These are phyloP conservation scores for Iphiclides podalirius DNA, from an alignment of 2,888 invertebrate genomes.

Conservation along the genomic window DNA sequence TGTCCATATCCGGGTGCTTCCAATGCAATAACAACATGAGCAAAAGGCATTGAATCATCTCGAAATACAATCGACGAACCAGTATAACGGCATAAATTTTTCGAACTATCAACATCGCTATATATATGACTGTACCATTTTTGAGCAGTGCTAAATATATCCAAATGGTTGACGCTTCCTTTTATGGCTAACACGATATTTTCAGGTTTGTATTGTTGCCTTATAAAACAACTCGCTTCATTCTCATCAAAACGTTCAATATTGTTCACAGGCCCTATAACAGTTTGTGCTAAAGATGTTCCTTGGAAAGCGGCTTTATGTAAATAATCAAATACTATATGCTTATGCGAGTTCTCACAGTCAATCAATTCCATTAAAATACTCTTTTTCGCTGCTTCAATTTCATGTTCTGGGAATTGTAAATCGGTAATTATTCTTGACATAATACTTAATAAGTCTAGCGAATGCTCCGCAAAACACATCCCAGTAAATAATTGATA, in stretches of 20 bases:
- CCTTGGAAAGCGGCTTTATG: conserved; percentile 71
- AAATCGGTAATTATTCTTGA: conserved; percentile 43
- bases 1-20: conserved; percentile 62
- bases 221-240: conserved; percentile 40
- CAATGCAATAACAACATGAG: conserved; percentile 63
- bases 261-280: conserved; percentile 85
- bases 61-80: conserved; percentile 47
- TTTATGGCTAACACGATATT: conserved; percentile 87
- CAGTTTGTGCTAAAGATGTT: conserved; percentile 56
- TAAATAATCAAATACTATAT: conserved; percentile 67
- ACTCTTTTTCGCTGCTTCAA: conserved; percentile 44
- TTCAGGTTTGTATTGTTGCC: conserved; percentile 55
- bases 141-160: conserved; percentile 80
- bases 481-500: conserved; percentile 47
- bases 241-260: conserved; percentile 69
- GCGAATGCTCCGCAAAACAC: conserved; percentile 31
- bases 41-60: conserved; percentile 64
- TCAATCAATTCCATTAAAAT: conserved; percentile 53
- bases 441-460: conserved; percentile 36
- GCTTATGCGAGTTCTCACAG: conserved; percentile 52
- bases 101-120: conserved; percentile 23
- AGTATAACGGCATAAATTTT: conserved; percentile 37
- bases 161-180: conserved; percentile 83
- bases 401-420: conserved; percentile 37
- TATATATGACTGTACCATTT: conserved; percentile 69